A percentile compares a stretch with the other conserved stretches of the same genome.
phyloP scores from a whole-genome alignment of 1,140 invertebrate species.

The Euglossa dilemma region DNA sequence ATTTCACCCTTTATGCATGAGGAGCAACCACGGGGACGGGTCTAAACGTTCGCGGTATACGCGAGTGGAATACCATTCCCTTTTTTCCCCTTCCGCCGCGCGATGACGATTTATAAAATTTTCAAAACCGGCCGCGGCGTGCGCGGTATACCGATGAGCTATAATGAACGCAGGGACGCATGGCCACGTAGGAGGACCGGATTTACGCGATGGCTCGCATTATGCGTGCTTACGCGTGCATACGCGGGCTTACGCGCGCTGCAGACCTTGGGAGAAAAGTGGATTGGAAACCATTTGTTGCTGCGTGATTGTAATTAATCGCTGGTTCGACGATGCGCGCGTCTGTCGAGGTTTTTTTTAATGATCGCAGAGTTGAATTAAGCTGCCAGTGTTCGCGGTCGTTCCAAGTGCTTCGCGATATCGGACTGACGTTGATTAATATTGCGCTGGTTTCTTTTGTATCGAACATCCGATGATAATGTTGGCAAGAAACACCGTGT shows the following conservation, averaged over 20 bases:
- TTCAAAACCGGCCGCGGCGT: not conserved
- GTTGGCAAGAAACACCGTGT: too few relatives aligned
- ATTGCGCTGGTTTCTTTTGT: too few relatives aligned
- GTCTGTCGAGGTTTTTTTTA: not conserved
- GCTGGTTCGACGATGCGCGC: not conserved
- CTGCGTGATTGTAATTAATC: not conserved
- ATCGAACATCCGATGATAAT: too few relatives aligned
- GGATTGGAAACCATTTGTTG: not conserved
- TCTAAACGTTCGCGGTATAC: not conserved
- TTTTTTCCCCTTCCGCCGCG: not conserved
- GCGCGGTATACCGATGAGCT: not conserved
- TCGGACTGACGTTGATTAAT: too few relatives aligned
- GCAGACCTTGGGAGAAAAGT: not conserved
- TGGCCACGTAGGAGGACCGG: too few relatives aligned
- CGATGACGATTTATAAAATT: constrained; percentile 26
- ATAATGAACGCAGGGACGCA: not conserved
- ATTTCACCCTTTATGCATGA: not conserved
- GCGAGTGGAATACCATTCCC: not conserved
- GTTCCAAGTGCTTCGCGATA: too few relatives aligned
- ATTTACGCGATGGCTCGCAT: too few relatives aligned
- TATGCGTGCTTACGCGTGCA: not conserved
- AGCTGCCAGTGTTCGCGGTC: too few relatives aligned
- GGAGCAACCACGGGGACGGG: not conserved
- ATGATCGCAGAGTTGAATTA: not conserved
- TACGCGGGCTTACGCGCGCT: not conserved